Percentiles rank a stretch among this genome's conserved stretches.
Conservation (phyloP, 2,113 vertebrate species). For the Copsychus sechellarum region DNA sequence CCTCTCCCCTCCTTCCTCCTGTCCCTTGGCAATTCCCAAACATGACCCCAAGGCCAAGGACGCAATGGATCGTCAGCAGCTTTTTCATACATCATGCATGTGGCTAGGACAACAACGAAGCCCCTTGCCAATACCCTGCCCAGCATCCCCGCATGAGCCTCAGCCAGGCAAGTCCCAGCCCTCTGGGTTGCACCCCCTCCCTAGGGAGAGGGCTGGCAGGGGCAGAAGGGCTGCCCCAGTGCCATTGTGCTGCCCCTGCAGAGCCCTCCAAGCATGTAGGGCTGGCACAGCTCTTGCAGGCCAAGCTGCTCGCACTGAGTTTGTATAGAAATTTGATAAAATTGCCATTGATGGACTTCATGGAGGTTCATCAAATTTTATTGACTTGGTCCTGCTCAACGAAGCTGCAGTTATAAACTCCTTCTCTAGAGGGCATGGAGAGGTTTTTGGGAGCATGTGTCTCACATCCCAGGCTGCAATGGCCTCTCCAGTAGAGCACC, state of each 20-base stretch:
- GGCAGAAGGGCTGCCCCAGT: not conserved
- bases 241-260: not conserved
- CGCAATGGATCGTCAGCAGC: rapidly evolving
- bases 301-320: rapidly evolving
- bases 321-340: not conserved
- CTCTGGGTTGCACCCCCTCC: not conserved
- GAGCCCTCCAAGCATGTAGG: rapidly evolving
- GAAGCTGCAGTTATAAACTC: not conserved
- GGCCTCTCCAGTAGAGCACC: not conserved
- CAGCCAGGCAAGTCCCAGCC: not conserved
- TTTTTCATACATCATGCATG: rapidly evolving
- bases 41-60: not conserved
- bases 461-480: not conserved
- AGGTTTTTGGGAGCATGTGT: rapidly evolving
- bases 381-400: not conserved
- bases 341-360: not conserved
- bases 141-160: not conserved
- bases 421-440: not conserved
- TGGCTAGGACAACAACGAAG: not conserved
- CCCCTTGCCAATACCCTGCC: not conserved
- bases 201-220: not conserved
- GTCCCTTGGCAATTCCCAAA: not conserved
- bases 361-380: not conserved
- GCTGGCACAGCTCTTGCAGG: not conserved
- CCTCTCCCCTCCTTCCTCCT: not conserved